Evolutionary conservation across 2,797 vertebrate genomes (phyloP), one percentile per base, ranked within the genome.

Genomic region (Graptemys geographica): DNA sequence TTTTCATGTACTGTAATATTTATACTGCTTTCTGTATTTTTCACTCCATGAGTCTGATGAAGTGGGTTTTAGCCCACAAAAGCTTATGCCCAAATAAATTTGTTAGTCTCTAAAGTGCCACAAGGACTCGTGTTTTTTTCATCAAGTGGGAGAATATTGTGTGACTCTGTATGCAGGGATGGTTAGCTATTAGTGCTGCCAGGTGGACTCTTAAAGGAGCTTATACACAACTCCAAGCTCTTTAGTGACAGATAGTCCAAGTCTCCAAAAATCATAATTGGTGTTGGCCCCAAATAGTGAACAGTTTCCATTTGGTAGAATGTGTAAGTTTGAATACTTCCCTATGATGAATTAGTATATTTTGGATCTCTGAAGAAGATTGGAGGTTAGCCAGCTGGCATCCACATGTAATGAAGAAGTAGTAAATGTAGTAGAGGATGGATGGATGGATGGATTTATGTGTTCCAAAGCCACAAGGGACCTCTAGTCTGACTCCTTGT

Each of bases 381-480:
- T 51, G 86, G 82, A 88, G 86, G 76, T 69, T 37, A 81, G 18
- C 49, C 28, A 90, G 89, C 62, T 4, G 81, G 79, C n/a, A 81
- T 59, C 41, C 72, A 9, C 0, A 7, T 53, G 52, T 53, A 53
- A 53, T 19, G 52, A 53, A 86, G 81, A 21, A 49, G 44, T 79
- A 93, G 57, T 41, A 76, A 2, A 84, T 33, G 27, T 33, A 62
- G 13, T 15, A 62, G 57, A 62, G 31, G 25, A 62, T 28, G 59
- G 11, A 59, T 59, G 59, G 11, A 59, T 59, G 57, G 52, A 19
- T 31, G 12, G 59, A 33, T 28, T 33, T 27, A 3, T 62, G 5
- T 28, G 11, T 62, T 27, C 59, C 27, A 33, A 62, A 28, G 25
- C 59, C 18, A 53, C 19, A 53, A 53, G 18, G 52, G 52, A 19